A percentile compares a stretch with the other conserved stretches of the same genome.
These are phyloP conservation scores for Notarius lentiginosus DNA, from an alignment of 2,113 vertebrate genomes.

Conservation along the genomic window DNA sequence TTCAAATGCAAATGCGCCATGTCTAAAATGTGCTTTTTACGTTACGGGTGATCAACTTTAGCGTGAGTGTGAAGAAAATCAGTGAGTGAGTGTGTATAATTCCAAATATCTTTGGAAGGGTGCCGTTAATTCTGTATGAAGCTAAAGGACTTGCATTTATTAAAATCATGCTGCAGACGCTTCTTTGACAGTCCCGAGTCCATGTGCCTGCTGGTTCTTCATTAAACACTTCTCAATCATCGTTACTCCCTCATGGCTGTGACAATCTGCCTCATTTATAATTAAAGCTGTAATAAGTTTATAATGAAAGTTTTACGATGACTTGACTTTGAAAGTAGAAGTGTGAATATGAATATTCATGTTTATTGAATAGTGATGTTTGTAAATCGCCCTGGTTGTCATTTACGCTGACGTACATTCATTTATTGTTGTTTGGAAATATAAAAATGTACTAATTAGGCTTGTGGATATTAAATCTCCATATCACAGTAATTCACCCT, in stretches of 20 bases:
- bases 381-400: conserved; percentile 21
- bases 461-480: not conserved
- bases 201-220: not conserved
- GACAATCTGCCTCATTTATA: conserved; percentile 8
- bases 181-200: not conserved
- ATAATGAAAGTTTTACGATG: conserved; percentile 40
- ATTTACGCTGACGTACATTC: conserved; percentile 5
- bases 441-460: not conserved
- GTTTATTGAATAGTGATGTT: conserved; percentile 33
- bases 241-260: conserved; percentile 2
- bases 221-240: conserved; percentile 17
- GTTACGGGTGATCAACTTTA: not conserved
- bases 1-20: not conserved
- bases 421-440: not conserved
- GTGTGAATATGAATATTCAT: not conserved
- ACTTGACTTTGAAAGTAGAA: not conserved
- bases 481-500: not conserved
- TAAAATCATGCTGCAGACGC: not conserved
- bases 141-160: not conserved
- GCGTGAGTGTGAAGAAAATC: not conserved
- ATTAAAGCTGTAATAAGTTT: conserved; percentile 20
- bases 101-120: not conserved
- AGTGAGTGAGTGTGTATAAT: not conserved
- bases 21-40: not conserved
- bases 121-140: not conserved